Evolutionary conservation across 2,113 vertebrate species (phyloP).

Genomic region (Cyprinodon brontotheroides): DNA sequence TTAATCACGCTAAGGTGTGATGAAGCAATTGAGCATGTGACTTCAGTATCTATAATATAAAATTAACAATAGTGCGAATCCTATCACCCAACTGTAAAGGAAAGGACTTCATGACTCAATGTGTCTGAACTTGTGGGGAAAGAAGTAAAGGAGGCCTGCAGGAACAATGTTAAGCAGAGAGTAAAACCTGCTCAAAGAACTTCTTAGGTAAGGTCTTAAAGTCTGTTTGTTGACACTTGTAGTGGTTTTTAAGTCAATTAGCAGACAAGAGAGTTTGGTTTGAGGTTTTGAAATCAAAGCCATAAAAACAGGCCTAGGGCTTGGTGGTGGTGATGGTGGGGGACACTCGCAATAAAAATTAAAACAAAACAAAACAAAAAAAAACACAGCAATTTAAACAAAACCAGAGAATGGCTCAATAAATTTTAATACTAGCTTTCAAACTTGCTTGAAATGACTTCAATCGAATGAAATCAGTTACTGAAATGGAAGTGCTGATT

Average conservation of each 20-base stretch:
- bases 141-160: not conserved
- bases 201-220: conserved; percentile 25
- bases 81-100: not conserved
- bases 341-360: not conserved
- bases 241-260: conserved; percentile 58
- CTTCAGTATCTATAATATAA: conserved; percentile 32
- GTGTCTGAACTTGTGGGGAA: not conserved
- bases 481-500: conserved; percentile 47
- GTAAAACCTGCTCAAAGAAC: conserved; percentile 23
- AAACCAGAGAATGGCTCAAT: conserved; percentile 20
- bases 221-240: conserved; percentile 27
- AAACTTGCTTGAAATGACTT: conserved; percentile 48
- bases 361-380: conserved; percentile 1
- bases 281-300: conserved; percentile 50
- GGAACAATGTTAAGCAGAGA: conserved; percentile 4
- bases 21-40: conserved; percentile 18
- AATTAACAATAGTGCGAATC: conserved; percentile 24
- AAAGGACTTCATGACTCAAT: not conserved
- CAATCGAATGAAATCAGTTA: conserved; percentile 42
- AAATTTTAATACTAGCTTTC: conserved; percentile 31
- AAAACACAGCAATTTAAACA: conserved; percentile 26
- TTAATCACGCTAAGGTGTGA: conserved; percentile 7
- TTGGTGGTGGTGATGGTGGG: not conserved
- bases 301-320: conserved; percentile 17
- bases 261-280: conserved; percentile 32